These are phyloP conservation scores for Atherinomorus stipes DNA, from an alignment of 2,113 vertebrate species.

Conservation along the genomic window DNA sequence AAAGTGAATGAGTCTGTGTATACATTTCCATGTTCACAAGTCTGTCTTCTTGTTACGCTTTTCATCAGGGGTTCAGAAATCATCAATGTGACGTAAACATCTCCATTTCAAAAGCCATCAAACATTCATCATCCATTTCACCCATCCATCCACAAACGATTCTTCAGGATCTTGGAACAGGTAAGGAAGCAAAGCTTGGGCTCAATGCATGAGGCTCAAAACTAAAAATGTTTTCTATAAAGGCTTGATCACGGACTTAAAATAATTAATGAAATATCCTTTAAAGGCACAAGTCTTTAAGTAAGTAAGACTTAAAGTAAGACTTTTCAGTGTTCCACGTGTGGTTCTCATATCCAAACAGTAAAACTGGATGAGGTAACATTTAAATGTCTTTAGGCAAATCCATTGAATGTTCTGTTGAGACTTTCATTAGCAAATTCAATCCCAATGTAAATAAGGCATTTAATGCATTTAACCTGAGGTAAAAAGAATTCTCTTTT, in stretches of 20 bases:
- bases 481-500: too few relatives aligned
- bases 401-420: too few relatives aligned
- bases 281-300: too few relatives aligned
- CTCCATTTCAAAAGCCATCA: slow-evolving; percentile 62
- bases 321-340: too few relatives aligned
- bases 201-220: background rate
- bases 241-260: background rate
- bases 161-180: slow-evolving; percentile 58
- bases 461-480: too few relatives aligned
- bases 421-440: too few relatives aligned
- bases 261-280: too few relatives aligned
- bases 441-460: too few relatives aligned
- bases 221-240: background rate
- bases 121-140: slow-evolving; percentile 51
- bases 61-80: slow-evolving; percentile 57
- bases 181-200: slow-evolving; percentile 62
- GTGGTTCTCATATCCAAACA: too few relatives aligned
- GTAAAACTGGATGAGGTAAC: too few relatives aligned
- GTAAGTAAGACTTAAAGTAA: too few relatives aligned
- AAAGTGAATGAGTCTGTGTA: slow-evolving; percentile 35
- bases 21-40: slow-evolving; percentile 46
- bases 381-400: too few relatives aligned
- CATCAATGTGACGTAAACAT: slow-evolving; percentile 49
- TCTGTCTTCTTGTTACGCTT: slow-evolving; percentile 53
- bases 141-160: slow-evolving; percentile 57